phyloP scores from a whole-genome alignment of 1,140 invertebrate genomes.

The Acromyrmex echinatior region DNA sequence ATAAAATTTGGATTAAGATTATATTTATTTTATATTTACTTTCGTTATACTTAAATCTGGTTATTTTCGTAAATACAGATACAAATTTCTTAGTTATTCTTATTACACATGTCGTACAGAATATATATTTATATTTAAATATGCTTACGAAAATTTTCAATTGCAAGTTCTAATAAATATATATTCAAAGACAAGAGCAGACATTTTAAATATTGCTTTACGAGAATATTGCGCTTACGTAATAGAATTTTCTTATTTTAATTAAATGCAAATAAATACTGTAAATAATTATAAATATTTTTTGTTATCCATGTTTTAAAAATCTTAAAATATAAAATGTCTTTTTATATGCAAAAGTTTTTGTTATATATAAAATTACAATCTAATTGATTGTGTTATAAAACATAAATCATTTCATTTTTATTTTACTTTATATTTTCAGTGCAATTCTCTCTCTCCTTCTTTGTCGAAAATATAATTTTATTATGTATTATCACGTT shows the following conservation, averaged over 20 bases:
- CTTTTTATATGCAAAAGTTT: neutral
- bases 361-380: too few relatives aligned
- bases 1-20: neutral
- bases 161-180: neutral
- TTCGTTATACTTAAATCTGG: neutral
- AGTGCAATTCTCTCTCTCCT: neutral
- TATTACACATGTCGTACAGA: neutral
- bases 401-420: too few relatives aligned
- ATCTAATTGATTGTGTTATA: too few relatives aligned
- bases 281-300: slow-evolving; percentile 11
- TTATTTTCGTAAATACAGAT: neutral
- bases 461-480: neutral
- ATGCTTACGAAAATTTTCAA: neutral
- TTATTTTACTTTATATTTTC: too few relatives aligned
- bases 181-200: neutral
- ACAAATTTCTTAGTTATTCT: neutral
- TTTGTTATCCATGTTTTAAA: neutral
- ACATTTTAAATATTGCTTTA: neutral
- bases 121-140: slow-evolving; percentile 1
- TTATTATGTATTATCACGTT: neutral
- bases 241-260: too few relatives aligned
- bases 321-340: neutral
- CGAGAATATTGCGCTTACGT: neutral
- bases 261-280: too few relatives aligned
- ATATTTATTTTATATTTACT: neutral